These are phyloP conservation scores for Lonchura striata DNA, from an alignment of 2,113 vertebrate species.

Conservation along the genomic window DNA sequence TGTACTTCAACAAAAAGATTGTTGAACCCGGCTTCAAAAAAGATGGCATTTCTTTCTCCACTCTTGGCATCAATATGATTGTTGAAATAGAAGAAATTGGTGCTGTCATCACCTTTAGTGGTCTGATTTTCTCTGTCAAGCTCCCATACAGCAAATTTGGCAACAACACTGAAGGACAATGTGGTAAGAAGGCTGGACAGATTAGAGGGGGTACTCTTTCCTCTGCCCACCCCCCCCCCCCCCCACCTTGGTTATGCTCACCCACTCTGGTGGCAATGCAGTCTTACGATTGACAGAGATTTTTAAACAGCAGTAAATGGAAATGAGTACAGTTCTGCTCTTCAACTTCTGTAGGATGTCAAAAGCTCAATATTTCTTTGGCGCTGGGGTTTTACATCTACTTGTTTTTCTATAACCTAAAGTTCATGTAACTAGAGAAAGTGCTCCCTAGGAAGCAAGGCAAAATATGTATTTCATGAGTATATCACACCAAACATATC, in stretches of 20 bases:
- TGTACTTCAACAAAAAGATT: slow-evolving; percentile 74
- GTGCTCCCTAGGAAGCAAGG: neutral
- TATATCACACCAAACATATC: neutral
- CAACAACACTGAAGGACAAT: slow-evolving; percentile 89
- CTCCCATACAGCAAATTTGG: slow-evolving; percentile 80
- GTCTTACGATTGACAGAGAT: neutral
- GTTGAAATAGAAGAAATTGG: slow-evolving; percentile 74
- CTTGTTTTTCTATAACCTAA: neutral
- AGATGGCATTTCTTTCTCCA: slow-evolving; percentile 70
- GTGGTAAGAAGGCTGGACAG: slow-evolving; percentile 78
- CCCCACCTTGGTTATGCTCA: neutral
- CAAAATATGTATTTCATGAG: neutral
- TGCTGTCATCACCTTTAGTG: slow-evolving; percentile 74
- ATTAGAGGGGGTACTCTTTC: neutral
- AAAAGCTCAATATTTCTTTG: neutral
- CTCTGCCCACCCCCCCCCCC: no score
- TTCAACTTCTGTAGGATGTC: neutral
- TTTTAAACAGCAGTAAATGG: neutral
- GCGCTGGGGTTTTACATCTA: neutral
- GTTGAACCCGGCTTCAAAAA: slow-evolving; percentile 77
- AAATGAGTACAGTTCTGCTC: neutral
- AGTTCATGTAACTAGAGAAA: neutral
- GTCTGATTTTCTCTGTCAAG: slow-evolving; percentile 78
- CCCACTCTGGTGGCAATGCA: neutral
- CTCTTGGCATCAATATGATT: slow-evolving; percentile 75